Evolutionary conservation across 2,113 vertebrate genomes (phyloP).

Genomic region (Rhodinocichla rosea): DNA sequence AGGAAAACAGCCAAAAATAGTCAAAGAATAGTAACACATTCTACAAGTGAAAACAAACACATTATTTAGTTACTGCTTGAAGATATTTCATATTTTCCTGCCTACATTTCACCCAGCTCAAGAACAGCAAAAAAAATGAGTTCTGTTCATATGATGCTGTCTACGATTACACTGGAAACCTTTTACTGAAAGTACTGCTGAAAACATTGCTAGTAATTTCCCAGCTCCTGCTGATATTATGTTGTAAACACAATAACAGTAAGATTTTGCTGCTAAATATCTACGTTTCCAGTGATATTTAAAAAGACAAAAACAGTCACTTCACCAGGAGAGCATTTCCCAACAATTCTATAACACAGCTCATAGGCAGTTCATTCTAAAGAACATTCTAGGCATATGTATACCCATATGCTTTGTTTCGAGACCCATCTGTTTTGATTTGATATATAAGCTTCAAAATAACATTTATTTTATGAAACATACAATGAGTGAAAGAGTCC

Average conservation of each 20-base stretch:
- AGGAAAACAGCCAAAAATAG: constrained; percentile 26
- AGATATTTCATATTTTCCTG: constrained; percentile 53
- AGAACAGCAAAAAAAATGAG: constrained; percentile 13
- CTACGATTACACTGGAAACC: background rate
- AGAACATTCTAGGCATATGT: constrained; percentile 65
- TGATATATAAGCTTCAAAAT: constrained; percentile 55
- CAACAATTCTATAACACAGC: background rate
- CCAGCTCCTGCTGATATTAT: background rate
- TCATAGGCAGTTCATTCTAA: constrained; percentile 22
- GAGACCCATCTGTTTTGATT: constrained; percentile 64
- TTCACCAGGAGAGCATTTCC: constrained; percentile 15
- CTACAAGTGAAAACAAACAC: constrained; percentile 25
- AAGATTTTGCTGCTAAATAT: background rate
- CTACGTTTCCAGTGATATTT: background rate
- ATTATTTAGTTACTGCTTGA: constrained; percentile 54
- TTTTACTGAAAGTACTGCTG: background rate
- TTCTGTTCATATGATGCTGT: background rate
- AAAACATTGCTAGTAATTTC: background rate
- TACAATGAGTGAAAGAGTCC: constrained; percentile 4
- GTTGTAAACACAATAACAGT: background rate
- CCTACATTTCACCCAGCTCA: constrained; percentile 18
- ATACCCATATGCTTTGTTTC: constrained; percentile 62
- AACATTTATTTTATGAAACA: constrained; percentile 40
- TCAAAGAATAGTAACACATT: constrained; percentile 35
- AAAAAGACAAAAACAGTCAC: constrained; percentile 3